Percentiles rank a stretch among this genome's conserved stretches.
Conservation (phyloP, 2,113 vertebrate species). For the Ciconia boyciana region DNA sequence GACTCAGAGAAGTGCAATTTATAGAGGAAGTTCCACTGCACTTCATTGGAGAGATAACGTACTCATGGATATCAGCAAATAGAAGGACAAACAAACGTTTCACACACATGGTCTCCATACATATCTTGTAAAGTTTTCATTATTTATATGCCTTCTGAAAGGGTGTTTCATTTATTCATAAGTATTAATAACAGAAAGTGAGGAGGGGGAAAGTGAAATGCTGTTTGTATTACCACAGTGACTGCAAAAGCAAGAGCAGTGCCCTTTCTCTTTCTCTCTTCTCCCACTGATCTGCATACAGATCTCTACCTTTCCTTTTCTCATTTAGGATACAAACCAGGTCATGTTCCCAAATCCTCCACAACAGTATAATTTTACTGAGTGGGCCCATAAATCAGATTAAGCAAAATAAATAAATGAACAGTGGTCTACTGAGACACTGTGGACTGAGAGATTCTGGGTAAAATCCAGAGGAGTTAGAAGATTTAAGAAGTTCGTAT, state of each 20-base stretch:
- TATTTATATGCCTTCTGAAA: background rate
- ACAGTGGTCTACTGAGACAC: background rate
- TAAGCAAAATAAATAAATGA: background rate
- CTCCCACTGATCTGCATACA: background rate
- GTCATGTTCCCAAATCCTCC: background rate
- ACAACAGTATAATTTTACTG: background rate
- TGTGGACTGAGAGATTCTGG: background rate
- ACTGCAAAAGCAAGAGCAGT: background rate
- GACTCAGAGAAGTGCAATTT: background rate
- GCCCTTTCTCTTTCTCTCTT: background rate
- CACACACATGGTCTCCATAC: fast-evolving
- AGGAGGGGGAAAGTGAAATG: background rate
- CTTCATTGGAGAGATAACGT: background rate
- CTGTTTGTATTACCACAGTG: background rate
- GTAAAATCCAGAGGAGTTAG: background rate
- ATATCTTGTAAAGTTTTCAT: background rate
- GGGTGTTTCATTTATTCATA: background rate
- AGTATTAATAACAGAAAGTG: background rate
- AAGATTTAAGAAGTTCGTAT: background rate
- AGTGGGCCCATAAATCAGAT: background rate
- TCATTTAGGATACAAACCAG: background rate
- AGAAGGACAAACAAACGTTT: background rate
- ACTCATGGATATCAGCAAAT: background rate
- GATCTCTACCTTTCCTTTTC: background rate
- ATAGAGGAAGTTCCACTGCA: background rate